Evolutionary conservation across 2,113 vertebrate species (phyloP).

Genomic region (Lampris megalopsis): DNA sequence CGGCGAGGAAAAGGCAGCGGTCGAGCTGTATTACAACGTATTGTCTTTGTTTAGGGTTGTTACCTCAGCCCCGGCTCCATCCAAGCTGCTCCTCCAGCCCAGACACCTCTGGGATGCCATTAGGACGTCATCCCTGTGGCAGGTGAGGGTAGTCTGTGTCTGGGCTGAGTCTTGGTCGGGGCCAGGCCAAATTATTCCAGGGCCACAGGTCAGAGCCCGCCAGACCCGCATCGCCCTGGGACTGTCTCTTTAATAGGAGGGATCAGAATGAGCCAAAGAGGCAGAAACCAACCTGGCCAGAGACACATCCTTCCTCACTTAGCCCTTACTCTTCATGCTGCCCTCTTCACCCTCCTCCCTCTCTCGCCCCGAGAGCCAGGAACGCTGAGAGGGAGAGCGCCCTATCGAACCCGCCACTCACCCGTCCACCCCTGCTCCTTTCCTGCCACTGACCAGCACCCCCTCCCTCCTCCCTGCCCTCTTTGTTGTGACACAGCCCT

Average conservation of each 20-base stretch:
- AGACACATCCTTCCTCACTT: conserved; percentile 67
- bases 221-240: conserved; percentile 61
- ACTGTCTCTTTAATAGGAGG: conserved; percentile 67
- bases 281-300: conserved; percentile 61
- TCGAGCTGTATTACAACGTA: conserved; percentile 9
- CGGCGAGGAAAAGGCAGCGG: background rate
- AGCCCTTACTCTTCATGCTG: conserved; percentile 49
- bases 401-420: conserved; percentile 44
- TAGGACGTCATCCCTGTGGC: conserved; percentile 57
- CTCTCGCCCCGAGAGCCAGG: conserved; percentile 43
- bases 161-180: conserved; percentile 51
- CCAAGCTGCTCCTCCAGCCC: conserved; percentile 38
- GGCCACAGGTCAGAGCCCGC: conserved; percentile 76
- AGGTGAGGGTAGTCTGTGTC: conserved; percentile 41
- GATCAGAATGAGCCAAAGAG: conserved; percentile 73
- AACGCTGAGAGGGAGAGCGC: conserved; percentile 36
- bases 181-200: conserved; percentile 73
- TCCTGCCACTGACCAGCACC: conserved; percentile 28
- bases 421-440: conserved; percentile 14
- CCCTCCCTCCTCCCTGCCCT: conserved; percentile 55
- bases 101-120: conserved; percentile 77
- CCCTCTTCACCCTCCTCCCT: conserved; percentile 28
- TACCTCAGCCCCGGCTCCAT: conserved; percentile 36
- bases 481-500: conserved; percentile 92
- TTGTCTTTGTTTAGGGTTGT: conserved; percentile 32